A percentile compares a stretch with the other conserved stretches of the same genome.
These are phyloP conservation scores for Eristalis arbustorum DNA, from an alignment of 2,888 invertebrate species.

Conservation along the genomic window DNA sequence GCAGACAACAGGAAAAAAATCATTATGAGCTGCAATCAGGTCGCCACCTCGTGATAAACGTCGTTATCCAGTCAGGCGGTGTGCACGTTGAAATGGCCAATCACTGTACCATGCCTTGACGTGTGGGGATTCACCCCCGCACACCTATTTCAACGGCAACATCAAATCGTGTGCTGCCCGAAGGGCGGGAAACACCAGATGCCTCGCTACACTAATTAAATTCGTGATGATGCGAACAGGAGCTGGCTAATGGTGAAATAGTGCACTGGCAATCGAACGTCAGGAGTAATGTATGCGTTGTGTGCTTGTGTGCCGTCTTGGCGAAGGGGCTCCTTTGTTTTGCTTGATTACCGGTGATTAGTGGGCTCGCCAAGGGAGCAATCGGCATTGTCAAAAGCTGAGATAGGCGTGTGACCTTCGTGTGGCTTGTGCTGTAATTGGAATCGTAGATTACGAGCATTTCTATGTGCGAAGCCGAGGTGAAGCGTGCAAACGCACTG, in stretches of 20 bases:
- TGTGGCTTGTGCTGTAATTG: neutral
- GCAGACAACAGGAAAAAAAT: neutral
- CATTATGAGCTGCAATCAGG: neutral
- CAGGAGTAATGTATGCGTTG: neutral
- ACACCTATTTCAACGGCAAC: neutral
- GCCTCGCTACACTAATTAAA: slow-evolving; percentile 9
- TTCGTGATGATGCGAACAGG: neutral
- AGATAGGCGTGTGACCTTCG: neutral
- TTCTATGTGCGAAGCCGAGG: neutral
- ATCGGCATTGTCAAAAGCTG: neutral
- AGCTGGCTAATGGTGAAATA: neutral
- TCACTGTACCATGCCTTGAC: neutral
- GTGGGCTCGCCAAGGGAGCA: neutral
- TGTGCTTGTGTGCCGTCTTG: neutral
- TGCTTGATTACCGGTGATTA: neutral
- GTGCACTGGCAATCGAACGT: neutral
- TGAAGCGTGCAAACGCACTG: neutral
- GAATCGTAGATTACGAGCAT: neutral
- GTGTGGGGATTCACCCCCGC: neutral
- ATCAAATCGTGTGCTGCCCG: neutral
- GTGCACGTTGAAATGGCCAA: no score
- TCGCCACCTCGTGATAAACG: neutral
- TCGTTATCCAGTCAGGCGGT: neutral
- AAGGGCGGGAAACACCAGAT: neutral
- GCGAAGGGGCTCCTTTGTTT: neutral